Evolutionary conservation across 1,140 invertebrate species (phyloP), one percentile per base, ranked within the genome.

Genomic region (Lutraria rhynchaena): DNA sequence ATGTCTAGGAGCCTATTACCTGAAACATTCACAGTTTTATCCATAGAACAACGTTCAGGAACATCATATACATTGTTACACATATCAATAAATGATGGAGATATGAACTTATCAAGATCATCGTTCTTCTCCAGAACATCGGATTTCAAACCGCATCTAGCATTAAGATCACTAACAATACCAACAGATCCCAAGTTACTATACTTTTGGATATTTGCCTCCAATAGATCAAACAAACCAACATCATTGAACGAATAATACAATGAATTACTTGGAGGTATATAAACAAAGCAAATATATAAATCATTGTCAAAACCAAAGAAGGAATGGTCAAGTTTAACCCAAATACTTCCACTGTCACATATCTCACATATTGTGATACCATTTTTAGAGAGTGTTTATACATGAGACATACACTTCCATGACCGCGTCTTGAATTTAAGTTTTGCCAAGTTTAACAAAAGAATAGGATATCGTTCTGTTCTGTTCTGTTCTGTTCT

Each of bases 381-480:
- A 49, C 44, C 44, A 9, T 49, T 49, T 49, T 49, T 58, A 58
- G 22, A 22, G 24, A 13, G 55, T 17, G 17, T 27, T 24, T 58
- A n/a, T 49, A 49, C 11, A 19, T 11, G 11, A 49, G 44, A 49
- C 44, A 49, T 19, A 49, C 11, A 49, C 44, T 49, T 11, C 44
- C 44, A 19, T 49, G 44, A 49, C 44, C 44, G 11, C 44, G 11
- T 49, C 44, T 49, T 13, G 55, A 58, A 49, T 19, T 19, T 49
- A 49, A 49, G 22, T 41, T 67, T 67, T 67, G 35, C 63, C 63
- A 67, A 13, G 63, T 67, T 67, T 67, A 7, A 27, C 58, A 5
- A 27, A 29, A 33, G 33, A 61, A 61, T 29, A 61, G 11, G 9
- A 61, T n/a, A 7, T 61, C 58, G n/a, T n/a, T n/a, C n/a, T n/a